Conservation (phyloP, 2,888 invertebrate species). For the Conomelus anceps region DNA sequence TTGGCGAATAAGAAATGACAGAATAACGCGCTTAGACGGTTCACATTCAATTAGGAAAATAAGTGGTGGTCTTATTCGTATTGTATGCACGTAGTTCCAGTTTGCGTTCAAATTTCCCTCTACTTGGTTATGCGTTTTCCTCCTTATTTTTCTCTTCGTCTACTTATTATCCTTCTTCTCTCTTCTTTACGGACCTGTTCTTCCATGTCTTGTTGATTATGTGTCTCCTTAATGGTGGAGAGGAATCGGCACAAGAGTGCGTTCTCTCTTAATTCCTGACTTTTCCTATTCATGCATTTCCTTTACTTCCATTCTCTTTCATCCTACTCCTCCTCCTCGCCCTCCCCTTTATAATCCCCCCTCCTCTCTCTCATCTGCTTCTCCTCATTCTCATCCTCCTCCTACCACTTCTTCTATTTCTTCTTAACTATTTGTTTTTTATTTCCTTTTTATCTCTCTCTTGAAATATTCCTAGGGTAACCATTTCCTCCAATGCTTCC, state of each 20-base stretch:
- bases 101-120: neutral
- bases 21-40: neutral
- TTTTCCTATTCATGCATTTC: too few relatives aligned
- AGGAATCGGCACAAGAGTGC: too few relatives aligned
- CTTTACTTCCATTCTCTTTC: too few relatives aligned
- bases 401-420: neutral
- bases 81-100: neutral
- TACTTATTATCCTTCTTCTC: neutral
- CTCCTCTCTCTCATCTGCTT: neutral
- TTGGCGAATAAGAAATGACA: neutral
- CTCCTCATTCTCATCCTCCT: neutral
- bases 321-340: neutral
- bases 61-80: neutral
- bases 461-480: neutral
- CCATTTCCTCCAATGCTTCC: neutral
- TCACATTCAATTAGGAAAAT: neutral
- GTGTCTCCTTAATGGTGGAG: too few relatives aligned
- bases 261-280: too few relatives aligned
- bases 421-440: neutral
- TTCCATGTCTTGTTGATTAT: too few relatives aligned
- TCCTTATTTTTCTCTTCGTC: neutral
- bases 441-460: neutral
- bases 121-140: neutral
- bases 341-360: too few relatives aligned
- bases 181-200: too few relatives aligned